phyloP scores from a whole-genome alignment of 2,888 invertebrate genomes.

The Pachliopta kotzebuea region DNA sequence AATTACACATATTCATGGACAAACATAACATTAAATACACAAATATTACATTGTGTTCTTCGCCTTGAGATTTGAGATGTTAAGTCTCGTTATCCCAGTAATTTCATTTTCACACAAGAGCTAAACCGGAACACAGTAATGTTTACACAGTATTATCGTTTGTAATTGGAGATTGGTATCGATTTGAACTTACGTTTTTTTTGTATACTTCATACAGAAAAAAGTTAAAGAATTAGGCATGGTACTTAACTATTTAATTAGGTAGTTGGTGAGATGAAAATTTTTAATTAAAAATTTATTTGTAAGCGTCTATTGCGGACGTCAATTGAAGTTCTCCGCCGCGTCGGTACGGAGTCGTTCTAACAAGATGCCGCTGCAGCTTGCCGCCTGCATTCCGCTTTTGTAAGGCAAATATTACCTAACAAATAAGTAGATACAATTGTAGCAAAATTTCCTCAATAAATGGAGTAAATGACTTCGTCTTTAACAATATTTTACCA shows the following conservation, averaged over 20 bases:
- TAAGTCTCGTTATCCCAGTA: no score
- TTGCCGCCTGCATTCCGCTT: conserved; percentile 12
- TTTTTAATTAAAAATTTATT: conserved; percentile 9
- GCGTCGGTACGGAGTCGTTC: conserved; percentile 5
- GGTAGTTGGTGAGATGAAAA: background rate
- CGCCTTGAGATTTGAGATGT: no score
- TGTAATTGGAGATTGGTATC: no score
- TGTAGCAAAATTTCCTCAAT: conserved; percentile 18
- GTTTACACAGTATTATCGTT: no score
- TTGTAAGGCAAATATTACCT: conserved; percentile 21
- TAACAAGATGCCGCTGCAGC: conserved; percentile 14
- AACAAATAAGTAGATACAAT: conserved; percentile 15
- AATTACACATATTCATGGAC: no score
- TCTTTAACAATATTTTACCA: background rate
- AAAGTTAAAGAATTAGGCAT: no score
- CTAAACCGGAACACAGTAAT: no score
- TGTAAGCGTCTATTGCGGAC: background rate
- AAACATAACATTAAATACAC: no score
- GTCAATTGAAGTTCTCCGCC: background rate
- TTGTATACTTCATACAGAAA: no score
- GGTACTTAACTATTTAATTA: background rate
- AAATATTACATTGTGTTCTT: no score
- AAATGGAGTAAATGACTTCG: background rate
- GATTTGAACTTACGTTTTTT: no score
- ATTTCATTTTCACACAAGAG: no score